Conservation (phyloP, 2,113 vertebrate species). For the Delphinus delphis region DNA sequence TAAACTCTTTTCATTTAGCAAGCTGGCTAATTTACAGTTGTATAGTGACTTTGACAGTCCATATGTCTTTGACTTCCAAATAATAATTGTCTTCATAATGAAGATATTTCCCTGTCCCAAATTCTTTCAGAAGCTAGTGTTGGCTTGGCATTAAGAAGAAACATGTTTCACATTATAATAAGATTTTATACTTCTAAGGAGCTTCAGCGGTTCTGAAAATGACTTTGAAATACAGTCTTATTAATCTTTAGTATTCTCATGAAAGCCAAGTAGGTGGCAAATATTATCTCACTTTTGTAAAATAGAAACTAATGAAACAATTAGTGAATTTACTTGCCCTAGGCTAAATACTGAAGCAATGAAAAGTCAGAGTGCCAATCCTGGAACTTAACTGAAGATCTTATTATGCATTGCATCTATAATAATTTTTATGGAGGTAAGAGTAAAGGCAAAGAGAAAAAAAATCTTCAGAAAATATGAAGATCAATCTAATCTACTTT, state of each 20-base stretch:
- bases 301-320: constrained; percentile 17
- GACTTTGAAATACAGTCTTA: constrained; percentile 21
- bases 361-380: not conserved
- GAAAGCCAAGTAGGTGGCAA: not conserved
- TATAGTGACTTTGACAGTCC: not conserved
- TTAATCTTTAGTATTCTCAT: constrained; percentile 11
- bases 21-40: not conserved
- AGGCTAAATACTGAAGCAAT: not conserved
- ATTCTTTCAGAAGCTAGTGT: constrained; percentile 19
- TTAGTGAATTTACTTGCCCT: not conserved
- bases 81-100: constrained; percentile 21
- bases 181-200: constrained; percentile 26
- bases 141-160: not conserved
- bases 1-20: constrained; percentile 17
- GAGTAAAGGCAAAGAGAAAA: not conserved
- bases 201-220: constrained; percentile 20
- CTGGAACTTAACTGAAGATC: not conserved
- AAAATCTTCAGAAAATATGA: not conserved
- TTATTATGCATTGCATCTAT: not conserved
- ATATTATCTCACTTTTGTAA: constrained; percentile 45
- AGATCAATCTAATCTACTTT: not conserved
- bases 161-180: not conserved
- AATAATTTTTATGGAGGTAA: not conserved
- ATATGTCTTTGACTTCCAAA: constrained; percentile 30
- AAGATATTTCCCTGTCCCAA: not conserved